These are phyloP conservation scores for Mizuhopecten yessoensis DNA, from an alignment of 1,140 invertebrate species.

Conservation along the genomic window DNA sequence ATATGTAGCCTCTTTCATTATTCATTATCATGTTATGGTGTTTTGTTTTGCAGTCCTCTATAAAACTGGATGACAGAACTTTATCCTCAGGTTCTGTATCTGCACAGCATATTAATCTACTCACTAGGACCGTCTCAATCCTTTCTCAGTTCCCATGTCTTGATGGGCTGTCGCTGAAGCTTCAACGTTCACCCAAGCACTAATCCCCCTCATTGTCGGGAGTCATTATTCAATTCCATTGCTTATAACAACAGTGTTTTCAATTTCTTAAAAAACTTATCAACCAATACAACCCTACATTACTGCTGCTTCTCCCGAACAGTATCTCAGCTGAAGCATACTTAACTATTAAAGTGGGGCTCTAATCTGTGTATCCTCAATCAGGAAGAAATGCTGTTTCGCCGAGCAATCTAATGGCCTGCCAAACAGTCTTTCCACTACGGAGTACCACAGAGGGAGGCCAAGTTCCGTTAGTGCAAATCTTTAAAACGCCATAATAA, in stretches of 20 bases:
- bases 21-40: too few species aligned
- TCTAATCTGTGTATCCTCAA: slow-evolving; percentile 26
- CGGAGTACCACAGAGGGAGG: neutral
- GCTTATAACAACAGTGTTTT: slow-evolving; percentile 27
- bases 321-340: neutral
- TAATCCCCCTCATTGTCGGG: neutral
- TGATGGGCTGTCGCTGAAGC: neutral
- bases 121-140: too few species aligned
- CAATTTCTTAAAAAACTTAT: neutral
- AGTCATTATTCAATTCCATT: neutral
- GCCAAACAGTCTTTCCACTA: slow-evolving; percentile 19
- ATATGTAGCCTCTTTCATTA: too few species aligned
- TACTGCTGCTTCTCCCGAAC: neutral
- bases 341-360: neutral
- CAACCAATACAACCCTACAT: neutral
- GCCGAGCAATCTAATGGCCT: neutral
- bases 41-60: too few species aligned
- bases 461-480: slow-evolving; percentile 1
- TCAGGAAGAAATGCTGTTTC: slow-evolving; percentile 14
- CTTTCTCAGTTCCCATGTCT: neutral
- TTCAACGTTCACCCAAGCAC: neutral
- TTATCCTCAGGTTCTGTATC: too few species aligned
- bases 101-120: too few species aligned
- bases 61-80: too few species aligned
- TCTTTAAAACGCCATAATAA: slow-evolving; percentile 35